These are phyloP conservation scores for Nezara viridula DNA, from an alignment of 2,888 invertebrate genomes.

Conservation along the genomic window DNA sequence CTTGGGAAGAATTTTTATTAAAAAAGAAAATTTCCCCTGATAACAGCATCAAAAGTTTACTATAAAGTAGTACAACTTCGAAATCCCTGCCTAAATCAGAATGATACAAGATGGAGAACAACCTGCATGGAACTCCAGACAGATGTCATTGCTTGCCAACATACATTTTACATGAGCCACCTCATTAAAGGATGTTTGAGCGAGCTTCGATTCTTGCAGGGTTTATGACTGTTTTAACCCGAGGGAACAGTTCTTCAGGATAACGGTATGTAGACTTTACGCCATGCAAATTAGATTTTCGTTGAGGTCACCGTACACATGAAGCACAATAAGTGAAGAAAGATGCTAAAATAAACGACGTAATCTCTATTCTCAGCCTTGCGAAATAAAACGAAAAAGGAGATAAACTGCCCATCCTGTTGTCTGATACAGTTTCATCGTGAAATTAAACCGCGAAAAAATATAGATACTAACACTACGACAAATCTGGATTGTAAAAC, in stretches of 20 bases:
- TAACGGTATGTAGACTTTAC: neutral
- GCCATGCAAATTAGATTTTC: neutral
- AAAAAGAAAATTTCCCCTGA: too few species aligned
- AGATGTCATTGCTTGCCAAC: slow-evolving; percentile 36
- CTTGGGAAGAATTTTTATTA: too few species aligned
- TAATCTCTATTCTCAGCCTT: neutral
- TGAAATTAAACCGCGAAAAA: too few species aligned
- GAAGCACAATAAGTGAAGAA: neutral
- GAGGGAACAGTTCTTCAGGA: neutral
- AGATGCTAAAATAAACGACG: neutral
- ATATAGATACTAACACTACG: too few species aligned
- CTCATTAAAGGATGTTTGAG: slow-evolving; percentile 37
- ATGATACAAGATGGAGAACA: neutral
- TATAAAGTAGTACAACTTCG: neutral
- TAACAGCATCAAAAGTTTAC: neutral
- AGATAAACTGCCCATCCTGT: too few species aligned
- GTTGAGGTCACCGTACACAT: neutral
- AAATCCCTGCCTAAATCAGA: neutral
- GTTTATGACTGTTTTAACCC: slow-evolving; percentile 46
- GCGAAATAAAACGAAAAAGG: neutral
- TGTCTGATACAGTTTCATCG: too few species aligned
- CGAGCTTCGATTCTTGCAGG: slow-evolving; percentile 37
- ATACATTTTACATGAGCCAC: slow-evolving; percentile 45
- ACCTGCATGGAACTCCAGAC: neutral
- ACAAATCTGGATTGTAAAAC: too few species aligned